Evolutionary conservation across 2,888 invertebrate genomes (phyloP), one percentile per base, ranked within the genome.

Genomic region (Protonemura montana): DNA sequence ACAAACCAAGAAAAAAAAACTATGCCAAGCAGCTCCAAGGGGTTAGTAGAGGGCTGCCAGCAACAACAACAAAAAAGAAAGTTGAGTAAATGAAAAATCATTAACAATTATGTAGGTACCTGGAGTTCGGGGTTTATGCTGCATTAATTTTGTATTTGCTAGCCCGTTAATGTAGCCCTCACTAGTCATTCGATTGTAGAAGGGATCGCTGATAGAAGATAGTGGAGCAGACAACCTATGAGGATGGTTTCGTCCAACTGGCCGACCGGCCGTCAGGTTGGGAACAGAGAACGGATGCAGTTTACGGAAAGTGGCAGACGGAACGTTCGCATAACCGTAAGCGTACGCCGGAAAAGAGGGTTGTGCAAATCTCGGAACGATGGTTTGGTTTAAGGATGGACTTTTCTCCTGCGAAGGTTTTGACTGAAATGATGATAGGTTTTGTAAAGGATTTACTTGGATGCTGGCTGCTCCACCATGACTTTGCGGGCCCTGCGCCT

Each of bases 351-450:
- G 87, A 29, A 89, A 88, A 30, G 88, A 88, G 77, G 89, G 89
- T 80, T 88, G 88, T 78, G 88, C 88, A 88, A 89, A 89, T 82
- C 88, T 87, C 77, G 89, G 89, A 28, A 89, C 89, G 77, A 89
- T 89, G 27, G 89, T 89, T 85, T 89, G 89, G 86, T 89, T 89
- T 26, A 89, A 86, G 13, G 88, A 88, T 41, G 89, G 89, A 78
- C 87, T 88, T 78, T 88, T 88, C 27, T 88, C 87, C 80, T 87
- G 88, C 6, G 83, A 83, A n/a, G 41, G 83, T 21, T 83, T 41
- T 21, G 83, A 83, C 26, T 59, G 41, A 21, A 27, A 83, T 7
- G 83, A 2, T 25, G 86, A 86, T 41, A 82, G 87, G n/a, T 85
- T 86, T n/a, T 86, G 87, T 35, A 85, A 83, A 26, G 87, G 86